Percentiles rank a stretch among this genome's conserved stretches.
These are phyloP conservation scores for Calcarius ornatus DNA, from an alignment of 2,113 vertebrate genomes.

Conservation along the genomic window DNA sequence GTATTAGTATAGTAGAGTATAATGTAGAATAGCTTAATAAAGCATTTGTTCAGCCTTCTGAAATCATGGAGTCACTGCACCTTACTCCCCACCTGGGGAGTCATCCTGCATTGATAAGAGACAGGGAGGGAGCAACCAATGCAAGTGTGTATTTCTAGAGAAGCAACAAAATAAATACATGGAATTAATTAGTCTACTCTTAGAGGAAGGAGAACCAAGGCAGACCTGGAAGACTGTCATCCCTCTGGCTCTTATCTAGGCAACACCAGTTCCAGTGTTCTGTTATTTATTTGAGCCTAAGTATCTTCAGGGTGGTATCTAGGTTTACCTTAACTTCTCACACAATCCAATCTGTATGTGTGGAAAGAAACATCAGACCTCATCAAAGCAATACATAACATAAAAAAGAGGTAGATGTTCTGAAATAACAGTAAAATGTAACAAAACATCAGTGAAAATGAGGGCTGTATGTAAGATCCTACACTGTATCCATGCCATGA, in stretches of 20 bases:
- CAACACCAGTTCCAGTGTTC: background rate
- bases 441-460: background rate
- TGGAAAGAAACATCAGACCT: background rate
- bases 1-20: no score
- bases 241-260: background rate
- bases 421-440: background rate
- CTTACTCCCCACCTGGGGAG: no score
- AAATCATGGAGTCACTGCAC: no score
- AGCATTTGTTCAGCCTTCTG: no score
- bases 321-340: background rate
- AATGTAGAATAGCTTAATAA: no score
- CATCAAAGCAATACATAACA: background rate
- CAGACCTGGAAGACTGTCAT: background rate
- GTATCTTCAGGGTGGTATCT: background rate
- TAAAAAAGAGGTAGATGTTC: background rate
- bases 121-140: background rate
- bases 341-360: background rate
- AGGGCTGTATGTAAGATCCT: background rate
- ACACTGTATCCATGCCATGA: background rate
- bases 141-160: background rate
- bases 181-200: background rate
- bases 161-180: accelerated
- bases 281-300: background rate
- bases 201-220: background rate
- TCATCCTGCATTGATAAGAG: no score